Evolutionary conservation across 2,888 invertebrate species (phyloP).

Genomic region (Pseudococcus longispinus): DNA sequence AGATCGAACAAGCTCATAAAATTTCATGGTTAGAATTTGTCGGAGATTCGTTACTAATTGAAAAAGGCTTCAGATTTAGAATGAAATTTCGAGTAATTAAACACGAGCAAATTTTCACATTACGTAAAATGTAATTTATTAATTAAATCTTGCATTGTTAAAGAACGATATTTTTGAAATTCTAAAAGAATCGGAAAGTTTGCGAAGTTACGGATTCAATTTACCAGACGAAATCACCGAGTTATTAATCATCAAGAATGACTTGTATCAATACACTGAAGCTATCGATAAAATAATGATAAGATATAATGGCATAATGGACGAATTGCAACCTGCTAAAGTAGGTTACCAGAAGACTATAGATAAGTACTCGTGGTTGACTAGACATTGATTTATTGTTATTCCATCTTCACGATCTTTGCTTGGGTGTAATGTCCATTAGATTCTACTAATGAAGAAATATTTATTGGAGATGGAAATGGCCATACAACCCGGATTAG

Average conservation of each 20-base stretch:
- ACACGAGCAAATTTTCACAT: background rate
- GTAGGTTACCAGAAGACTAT: conserved; percentile 62
- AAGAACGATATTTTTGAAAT: conserved; percentile 71
- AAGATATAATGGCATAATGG: conserved; percentile 72
- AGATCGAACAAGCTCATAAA: conserved; percentile 52
- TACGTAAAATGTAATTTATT: background rate
- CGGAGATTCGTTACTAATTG: conserved; percentile 72
- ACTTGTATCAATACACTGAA: conserved; percentile 73
- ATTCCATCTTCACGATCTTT: background rate
- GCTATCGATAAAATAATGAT: conserved; percentile 68
- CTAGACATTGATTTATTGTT: background rate
- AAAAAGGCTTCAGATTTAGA: conserved; percentile 64
- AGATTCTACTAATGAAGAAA: conserved; percentile 73
- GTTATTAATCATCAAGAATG: conserved; percentile 70
- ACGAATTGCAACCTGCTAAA: conserved; percentile 75
- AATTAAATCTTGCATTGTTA: background rate
- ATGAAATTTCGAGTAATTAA: conserved; percentile 47
- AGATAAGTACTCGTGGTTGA: background rate
- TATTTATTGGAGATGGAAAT: conserved; percentile 76
- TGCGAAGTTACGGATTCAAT: conserved; percentile 74
- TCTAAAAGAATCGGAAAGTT: conserved; percentile 75
- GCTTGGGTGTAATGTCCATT: conserved; percentile 57
- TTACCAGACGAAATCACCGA: conserved; percentile 67
- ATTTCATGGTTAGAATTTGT: conserved; percentile 74
- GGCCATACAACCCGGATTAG: conserved; percentile 79